phyloP scores from a whole-genome alignment of 1,140 invertebrate genomes.

The Heterodera schachtii region DNA sequence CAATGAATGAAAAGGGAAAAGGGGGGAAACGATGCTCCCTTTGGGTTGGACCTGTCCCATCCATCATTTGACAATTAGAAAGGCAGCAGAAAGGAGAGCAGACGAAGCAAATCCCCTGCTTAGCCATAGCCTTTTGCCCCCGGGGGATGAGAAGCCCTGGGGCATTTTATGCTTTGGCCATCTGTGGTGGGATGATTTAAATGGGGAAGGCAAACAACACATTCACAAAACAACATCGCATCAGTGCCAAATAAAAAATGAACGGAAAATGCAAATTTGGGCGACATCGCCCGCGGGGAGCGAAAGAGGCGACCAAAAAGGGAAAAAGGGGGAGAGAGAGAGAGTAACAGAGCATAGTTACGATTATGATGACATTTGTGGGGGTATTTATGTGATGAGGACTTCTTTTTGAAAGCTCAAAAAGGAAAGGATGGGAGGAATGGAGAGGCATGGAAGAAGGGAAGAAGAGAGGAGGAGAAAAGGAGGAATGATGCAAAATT shows the following conservation, averaged over 20 bases:
- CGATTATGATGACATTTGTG: neutral
- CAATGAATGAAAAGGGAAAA: neutral
- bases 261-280: neutral
- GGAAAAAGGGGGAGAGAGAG: no score
- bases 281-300: neutral
- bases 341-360: neutral
- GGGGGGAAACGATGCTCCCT: no score
- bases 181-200: neutral
- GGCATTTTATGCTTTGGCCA: constrained; percentile 2
- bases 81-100: no score
- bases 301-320: neutral
- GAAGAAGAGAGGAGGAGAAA: neutral
- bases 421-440: neutral
- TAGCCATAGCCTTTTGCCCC: neutral
- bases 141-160: neutral
- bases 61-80: no score
- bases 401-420: neutral
- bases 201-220: neutral
- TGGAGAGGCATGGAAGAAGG: neutral
- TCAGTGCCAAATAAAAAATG: neutral
- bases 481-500: neutral
- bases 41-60: no score
- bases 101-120: no score
- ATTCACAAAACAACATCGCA: neutral
- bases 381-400: neutral